Evolutionary conservation across 2,888 invertebrate species (phyloP).

Genomic region (Eledona agricola): DNA sequence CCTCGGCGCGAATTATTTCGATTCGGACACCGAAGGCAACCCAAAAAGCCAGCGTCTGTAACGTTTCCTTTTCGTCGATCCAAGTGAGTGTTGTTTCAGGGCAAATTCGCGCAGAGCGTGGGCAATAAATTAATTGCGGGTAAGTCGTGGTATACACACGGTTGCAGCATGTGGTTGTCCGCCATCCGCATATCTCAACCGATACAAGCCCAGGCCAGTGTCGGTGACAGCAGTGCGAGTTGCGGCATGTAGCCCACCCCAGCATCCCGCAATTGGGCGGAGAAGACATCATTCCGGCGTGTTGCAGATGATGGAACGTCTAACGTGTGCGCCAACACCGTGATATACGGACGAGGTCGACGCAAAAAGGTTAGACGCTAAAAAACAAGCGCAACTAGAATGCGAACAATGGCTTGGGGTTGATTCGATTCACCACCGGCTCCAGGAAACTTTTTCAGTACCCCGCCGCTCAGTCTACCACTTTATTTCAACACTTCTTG

Average conservation of each 20-base stretch:
- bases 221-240: constrained; percentile 52
- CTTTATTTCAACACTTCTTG: no score
- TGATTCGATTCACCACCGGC: no score
- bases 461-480: no score
- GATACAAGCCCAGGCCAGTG: constrained; percentile 53
- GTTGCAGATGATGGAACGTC: constrained; percentile 51
- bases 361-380: not conserved
- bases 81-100: no score
- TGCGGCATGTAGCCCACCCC: constrained; percentile 52
- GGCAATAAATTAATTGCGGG: constrained; percentile 29
- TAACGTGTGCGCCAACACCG: constrained; percentile 18
- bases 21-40: no score
- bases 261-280: constrained; percentile 49
- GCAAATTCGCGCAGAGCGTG: no score
- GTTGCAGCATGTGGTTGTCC: constrained; percentile 35
- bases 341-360: constrained; percentile 1
- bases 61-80: no score
- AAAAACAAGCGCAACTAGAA: not conserved
- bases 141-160: constrained; percentile 24
- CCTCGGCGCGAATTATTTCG: no score
- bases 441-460: no score
- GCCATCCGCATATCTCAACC: constrained; percentile 51
- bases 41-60: no score
- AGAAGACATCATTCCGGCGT: constrained; percentile 51
- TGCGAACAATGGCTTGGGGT: no score